Base-by-base conservation (phyloP, 2,888 invertebrate species). In the Pyrochroa serraticornis region DNA sequence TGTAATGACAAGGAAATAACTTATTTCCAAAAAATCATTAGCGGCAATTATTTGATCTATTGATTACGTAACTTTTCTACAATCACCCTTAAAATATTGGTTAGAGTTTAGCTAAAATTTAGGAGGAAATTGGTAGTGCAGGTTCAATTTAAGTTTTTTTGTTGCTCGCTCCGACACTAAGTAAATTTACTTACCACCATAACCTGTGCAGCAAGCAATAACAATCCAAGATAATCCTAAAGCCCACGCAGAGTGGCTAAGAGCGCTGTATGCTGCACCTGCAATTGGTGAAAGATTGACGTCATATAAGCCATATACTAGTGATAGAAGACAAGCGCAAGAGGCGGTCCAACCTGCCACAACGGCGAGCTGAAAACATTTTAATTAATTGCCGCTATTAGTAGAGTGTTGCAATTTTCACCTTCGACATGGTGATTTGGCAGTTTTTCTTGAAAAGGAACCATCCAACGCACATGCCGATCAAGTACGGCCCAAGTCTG, bases 161-260 rank as follows among this genome's bases (percentile, higher is more conserved):
- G n/a, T n/a, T n/a, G n/a, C n/a, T n/a, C n/a, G n/a, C n/a, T n/a
- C n/a, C n/a, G n/a, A n/a, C n/a, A n/a, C n/a, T n/a, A n/a, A n/a
- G n/a, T n/a, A n/a, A n/a, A n/a, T 22, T 5, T 22, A 22, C 22
- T 22, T 74, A 85, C 92, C 92, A 79, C 92, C 92, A 72, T 92
- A 85, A 44, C 93, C 93, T 1, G 91, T 90, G 22, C 90, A 89
- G 75, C 93, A 93, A 5, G 93, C 93, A 45, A 93, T 81, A 52
- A 93, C 90, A 71, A 93, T 87, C 93, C 93, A 93, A 0, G 90
- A 87, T 12, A 93, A 79, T 38, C 89, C 87, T 32, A 90, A 79
- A 0, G 92, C 92, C 93, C 93, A 93, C 31, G 90, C 87, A 45
- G 90, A 89, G 78, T 93, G 92, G 55, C 92, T 91, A 8, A 93